Evolutionary conservation across 2,113 vertebrate species (phyloP).

Genomic region (Genyomyrus donnyi): DNA sequence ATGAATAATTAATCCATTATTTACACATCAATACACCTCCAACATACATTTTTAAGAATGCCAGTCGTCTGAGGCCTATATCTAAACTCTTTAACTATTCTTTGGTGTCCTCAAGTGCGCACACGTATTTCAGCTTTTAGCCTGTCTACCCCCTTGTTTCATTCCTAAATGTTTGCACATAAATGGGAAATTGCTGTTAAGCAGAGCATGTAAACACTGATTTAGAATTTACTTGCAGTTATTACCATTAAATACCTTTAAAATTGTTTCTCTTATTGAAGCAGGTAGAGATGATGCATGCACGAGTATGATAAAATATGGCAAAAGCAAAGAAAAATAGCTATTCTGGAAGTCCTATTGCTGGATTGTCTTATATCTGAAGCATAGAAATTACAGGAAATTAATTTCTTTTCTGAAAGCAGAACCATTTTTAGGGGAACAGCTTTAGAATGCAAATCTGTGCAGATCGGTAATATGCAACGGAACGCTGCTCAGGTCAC

Average conservation of each 20-base stretch:
- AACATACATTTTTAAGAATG: neutral
- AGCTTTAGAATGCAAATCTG: neutral
- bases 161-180: neutral
- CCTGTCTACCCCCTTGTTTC: neutral
- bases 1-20: neutral
- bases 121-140: neutral
- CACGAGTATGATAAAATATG: neutral
- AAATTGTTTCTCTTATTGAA: neutral
- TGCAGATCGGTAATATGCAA: neutral
- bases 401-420: neutral
- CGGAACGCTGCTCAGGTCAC: neutral
- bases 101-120: neutral
- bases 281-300: neutral
- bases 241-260: slow-evolving; percentile 15
- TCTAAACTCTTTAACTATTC: neutral
- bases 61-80: neutral
- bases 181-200: slow-evolving; percentile 14
- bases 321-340: neutral
- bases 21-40: neutral
- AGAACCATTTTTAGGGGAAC: neutral
- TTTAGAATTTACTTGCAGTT: slow-evolving; percentile 6
- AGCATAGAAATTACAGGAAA: neutral
- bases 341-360: neutral
- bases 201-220: slow-evolving; percentile 13
- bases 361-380: neutral